Evolutionary conservation across 92 coral and sea anemone genomes (phyloP).

Genomic region (Siderastrea radians): DNA sequence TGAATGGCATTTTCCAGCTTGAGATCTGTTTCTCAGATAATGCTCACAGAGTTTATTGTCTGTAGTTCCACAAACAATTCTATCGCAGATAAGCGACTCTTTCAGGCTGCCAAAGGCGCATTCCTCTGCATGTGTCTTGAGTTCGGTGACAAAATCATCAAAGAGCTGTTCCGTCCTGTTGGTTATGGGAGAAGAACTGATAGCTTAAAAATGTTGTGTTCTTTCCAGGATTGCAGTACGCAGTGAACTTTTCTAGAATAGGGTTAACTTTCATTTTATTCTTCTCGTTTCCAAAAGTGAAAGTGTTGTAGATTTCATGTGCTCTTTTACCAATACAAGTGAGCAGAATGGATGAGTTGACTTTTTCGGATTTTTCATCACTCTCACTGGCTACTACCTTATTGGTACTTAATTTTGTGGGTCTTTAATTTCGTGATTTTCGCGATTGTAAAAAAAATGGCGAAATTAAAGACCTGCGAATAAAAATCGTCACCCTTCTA

Average conservation of each 20-base stretch:
- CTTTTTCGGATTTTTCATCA: conserved; percentile 39
- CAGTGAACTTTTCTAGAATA: conserved; percentile 48
- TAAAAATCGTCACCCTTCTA: too few species aligned
- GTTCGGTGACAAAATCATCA: conserved; percentile 61
- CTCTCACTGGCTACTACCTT: conserved; percentile 3
- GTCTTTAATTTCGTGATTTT: too few species aligned
- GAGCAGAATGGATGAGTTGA: conserved; percentile 50
- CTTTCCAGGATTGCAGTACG: conserved; percentile 68
- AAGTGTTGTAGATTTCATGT: conserved; percentile 58
- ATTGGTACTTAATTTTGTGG: too few species aligned
- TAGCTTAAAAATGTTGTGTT: conserved; percentile 56
- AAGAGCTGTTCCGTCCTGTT: conserved; percentile 25
- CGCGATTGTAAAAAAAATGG: too few species aligned
- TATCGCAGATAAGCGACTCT: conserved; percentile 62
- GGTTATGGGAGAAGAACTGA: conserved; percentile 55
- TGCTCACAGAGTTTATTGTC: conserved; percentile 43
- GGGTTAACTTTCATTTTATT: not conserved
- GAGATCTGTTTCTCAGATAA: conserved; percentile 45
- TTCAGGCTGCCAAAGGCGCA: conserved; percentile 56
- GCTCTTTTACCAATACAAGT: conserved; percentile 63
- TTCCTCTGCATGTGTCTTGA: conserved; percentile 39
- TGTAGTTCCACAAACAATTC: conserved; percentile 46
- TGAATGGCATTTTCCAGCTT: conserved; percentile 46
- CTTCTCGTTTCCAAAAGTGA: conserved; percentile 28
- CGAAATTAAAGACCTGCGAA: too few species aligned